Evolutionary conservation across 1,140 invertebrate genomes (phyloP), one percentile per base, ranked within the genome.

Genomic region (Aricia agestis): DNA sequence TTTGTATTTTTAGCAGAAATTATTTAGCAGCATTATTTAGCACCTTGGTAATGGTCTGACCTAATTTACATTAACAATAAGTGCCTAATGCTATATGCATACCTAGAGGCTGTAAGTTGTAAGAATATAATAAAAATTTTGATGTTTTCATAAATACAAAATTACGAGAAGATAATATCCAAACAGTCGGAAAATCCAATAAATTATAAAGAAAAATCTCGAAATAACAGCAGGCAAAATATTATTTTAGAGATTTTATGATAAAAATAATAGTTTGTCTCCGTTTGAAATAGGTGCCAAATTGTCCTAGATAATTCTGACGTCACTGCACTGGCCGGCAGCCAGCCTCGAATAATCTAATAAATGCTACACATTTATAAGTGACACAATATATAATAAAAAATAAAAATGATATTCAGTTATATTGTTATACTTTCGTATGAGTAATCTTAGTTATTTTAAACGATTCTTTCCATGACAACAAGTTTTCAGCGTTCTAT

Each of bases 291-390:
- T 79, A 81, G 80, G 78, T 83, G 82, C 83, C 82, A 87, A 86
- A 89, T 89, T 84, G 86, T 89, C 84, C 85, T 86, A 85, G 80
- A 91, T 91, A 82, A 89, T 87, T 86, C 89, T 89, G 84, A 87
- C 87, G 85, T 82, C 83, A 89, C 85, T 78, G 86, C 86, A 79
- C 83, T 90, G 89, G 89, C 83, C 41, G 70, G 10, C 2, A 70
- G 86, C 89, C 89, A 89, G 81, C 58, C 15, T 65, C 72, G 76
- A 81, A 81, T 84, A 83, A 85, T 83, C 77, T 78, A 74, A 81
- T 81, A 82, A 82, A 81, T 82, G 74, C 73, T 72, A 81, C 76
- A 78, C 76, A 71, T 66, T 68, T 72, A 74, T 73, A 76, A 71
- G 80, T 71, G 74, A 73, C 79, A 77, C 78, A 19, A 19, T 19